These are phyloP conservation scores for Buathra laborator DNA, from an alignment of 2,888 invertebrate genomes.

Conservation along the genomic window DNA sequence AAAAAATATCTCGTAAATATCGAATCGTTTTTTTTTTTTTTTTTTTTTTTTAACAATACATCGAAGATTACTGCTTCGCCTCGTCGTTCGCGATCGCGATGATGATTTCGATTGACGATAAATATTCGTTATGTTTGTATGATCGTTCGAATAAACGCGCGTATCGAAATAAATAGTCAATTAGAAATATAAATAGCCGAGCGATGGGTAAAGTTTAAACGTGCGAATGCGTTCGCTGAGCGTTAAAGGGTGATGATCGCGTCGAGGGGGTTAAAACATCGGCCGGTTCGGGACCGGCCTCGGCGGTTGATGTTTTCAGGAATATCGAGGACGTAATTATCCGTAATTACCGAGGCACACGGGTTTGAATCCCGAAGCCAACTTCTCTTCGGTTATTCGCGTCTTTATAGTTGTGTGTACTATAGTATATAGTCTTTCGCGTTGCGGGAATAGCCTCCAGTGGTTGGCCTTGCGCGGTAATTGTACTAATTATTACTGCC, in stretches of 20 bases:
- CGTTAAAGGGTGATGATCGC: slow-evolving; percentile 57
- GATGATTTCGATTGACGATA: too few species aligned
- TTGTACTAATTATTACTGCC: slow-evolving; percentile 84
- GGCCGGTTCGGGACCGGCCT: slow-evolving; percentile 36
- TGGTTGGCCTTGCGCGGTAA: slow-evolving; percentile 84
- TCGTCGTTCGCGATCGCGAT: too few species aligned
- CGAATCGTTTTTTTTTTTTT: not conserved
- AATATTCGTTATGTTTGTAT: slow-evolving; percentile 1
- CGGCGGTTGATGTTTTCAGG: slow-evolving; percentile 79
- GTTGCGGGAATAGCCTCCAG: slow-evolving; percentile 74
- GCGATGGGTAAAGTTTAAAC: slow-evolving; percentile 48
- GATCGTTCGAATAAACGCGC: not conserved
- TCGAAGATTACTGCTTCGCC: too few species aligned
- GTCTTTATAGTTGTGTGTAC: slow-evolving; percentile 47
- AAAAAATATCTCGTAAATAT: not conserved
- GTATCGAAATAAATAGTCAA: slow-evolving; percentile 34
- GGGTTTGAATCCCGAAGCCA: slow-evolving; percentile 79
- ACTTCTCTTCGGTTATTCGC: slow-evolving; percentile 59
- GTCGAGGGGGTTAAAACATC: slow-evolving; percentile 63
- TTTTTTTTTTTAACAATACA: not conserved
- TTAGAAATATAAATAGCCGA: slow-evolving; percentile 60
- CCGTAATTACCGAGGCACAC: slow-evolving; percentile 83
- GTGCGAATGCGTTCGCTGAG: slow-evolving; percentile 49
- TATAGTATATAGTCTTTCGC: slow-evolving; percentile 55
- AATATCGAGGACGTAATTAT: slow-evolving; percentile 85